Conservation (phyloP, 2,113 vertebrate genomes). For the Scomber japonicus region DNA sequence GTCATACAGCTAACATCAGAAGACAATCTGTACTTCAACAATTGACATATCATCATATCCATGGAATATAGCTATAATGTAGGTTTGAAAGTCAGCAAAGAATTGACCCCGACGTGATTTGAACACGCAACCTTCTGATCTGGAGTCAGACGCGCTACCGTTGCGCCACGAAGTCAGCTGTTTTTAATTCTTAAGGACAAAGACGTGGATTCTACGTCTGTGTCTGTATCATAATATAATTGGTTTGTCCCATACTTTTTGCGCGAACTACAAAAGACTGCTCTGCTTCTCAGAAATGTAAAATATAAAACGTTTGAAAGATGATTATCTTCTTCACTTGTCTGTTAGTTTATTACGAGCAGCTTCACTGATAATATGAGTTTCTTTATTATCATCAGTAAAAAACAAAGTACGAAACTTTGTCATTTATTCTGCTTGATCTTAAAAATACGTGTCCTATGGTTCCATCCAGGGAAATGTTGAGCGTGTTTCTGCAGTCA, state of each 20-base stretch:
- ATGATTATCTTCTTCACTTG: no score
- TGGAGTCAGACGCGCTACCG: slow-evolving; percentile 81
- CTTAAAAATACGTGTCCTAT: neutral
- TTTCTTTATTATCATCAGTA: neutral
- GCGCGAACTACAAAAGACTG: no score
- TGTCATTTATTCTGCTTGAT: neutral
- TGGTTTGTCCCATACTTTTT: neutral
- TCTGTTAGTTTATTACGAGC: neutral
- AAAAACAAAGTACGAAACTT: no score
- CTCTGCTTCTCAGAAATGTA: no score
- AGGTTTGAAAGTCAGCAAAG: neutral
- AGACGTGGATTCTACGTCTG: no score
- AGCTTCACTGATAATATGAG: neutral
- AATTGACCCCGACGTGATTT: slow-evolving; percentile 78
- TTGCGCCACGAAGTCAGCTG: slow-evolving; percentile 75
- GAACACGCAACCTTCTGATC: slow-evolving; percentile 83
- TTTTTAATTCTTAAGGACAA: no score
- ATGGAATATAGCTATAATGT: no score
- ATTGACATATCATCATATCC: no score
- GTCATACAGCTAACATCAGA: no score
- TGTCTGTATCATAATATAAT: no score
- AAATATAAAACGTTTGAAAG: no score
- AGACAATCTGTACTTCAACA: no score
- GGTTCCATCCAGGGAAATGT: neutral
- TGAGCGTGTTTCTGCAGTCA: neutral